Percentiles rank a stretch among this genome's conserved stretches.
Evolutionary conservation across 1,140 invertebrate genomes (phyloP).

Genomic region (Lordiphosa stackelbergi): DNA sequence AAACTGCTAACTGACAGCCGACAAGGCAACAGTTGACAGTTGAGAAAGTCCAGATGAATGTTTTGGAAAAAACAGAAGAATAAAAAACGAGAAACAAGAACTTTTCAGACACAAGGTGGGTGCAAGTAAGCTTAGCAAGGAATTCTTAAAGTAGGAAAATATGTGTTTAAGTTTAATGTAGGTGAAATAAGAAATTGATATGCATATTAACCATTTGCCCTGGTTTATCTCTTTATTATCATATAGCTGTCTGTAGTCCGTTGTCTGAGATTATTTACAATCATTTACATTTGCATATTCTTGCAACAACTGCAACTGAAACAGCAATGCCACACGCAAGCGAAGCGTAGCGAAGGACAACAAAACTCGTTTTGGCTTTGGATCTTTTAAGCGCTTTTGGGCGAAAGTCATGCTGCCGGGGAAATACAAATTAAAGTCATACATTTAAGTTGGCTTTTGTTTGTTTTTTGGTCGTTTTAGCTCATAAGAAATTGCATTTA

Average conservation of each 20-base stretch:
- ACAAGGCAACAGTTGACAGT: slow-evolving; percentile 33
- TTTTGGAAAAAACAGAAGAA: background rate
- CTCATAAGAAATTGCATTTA: slow-evolving; percentile 20
- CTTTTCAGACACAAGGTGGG: background rate
- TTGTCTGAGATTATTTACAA: slow-evolving; percentile 46
- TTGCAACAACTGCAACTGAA: background rate
- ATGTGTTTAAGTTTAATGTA: no score
- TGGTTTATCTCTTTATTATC: slow-evolving; percentile 38
- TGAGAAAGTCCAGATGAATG: slow-evolving; percentile 29
- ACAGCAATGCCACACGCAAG: slow-evolving; percentile 13
- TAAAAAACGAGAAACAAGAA: slow-evolving; percentile 4
- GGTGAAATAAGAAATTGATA: slow-evolving; percentile 17
- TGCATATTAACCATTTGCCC: slow-evolving; percentile 13
- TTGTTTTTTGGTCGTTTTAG: slow-evolving; percentile 7
- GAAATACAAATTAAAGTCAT: slow-evolving; percentile 31
- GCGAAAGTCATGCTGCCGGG: background rate
- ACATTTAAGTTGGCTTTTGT: slow-evolving; percentile 23
- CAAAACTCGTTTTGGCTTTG: background rate
- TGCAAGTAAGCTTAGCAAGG: slow-evolving; percentile 4
- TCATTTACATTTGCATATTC: slow-evolving; percentile 48
- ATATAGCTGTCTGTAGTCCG: slow-evolving; percentile 34
- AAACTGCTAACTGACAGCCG: slow-evolving; percentile 43
- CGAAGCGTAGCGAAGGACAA: slow-evolving; percentile 10
- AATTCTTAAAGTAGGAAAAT: slow-evolving; percentile 3
- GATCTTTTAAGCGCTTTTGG: slow-evolving; percentile 9